Evolutionary conservation across 2,113 vertebrate species (phyloP), one percentile per base, ranked within the genome.

Genomic region (Thamnophis sirtalis): DNA sequence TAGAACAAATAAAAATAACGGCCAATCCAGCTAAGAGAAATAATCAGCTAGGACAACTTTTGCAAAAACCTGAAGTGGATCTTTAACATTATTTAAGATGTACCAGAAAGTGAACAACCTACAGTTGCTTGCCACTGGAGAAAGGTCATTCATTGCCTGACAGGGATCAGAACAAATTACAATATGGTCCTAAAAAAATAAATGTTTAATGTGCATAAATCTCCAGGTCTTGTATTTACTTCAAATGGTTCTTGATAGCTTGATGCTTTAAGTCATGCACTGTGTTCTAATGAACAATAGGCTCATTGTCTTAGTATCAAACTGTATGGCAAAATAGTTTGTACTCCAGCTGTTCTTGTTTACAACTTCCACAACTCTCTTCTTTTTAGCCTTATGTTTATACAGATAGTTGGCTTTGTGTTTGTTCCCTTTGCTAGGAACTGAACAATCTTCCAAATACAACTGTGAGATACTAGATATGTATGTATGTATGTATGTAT

Each of bases 241-340:
- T 94, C 94, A 94, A 96, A 91, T 90, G 93, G 24, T 92, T 49
- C 19, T 92, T 55, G 68, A 89, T 93, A 96, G 94, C 94, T 96
- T 93, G 94, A 84, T 93, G 93, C 92, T 96, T 92, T 91, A 96
- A 96, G 96, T 93, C 93, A 96, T 93, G 49, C 89, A 94, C 53
- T 88, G 90, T 94, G 95, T 92, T 93, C 95, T 93, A 96, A 95
- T 68, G 55, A 92, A 98, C 96, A 97, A 95, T 97, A 93, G 94
- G 92, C 93, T 94, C 95, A 95, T 97, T 98, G 96, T 97, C 73
- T 87, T 93, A 17, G 89, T 95, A 89, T 92, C 94, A 90, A 86
- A 96, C 92, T 89, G 55, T 92, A 56, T 90, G 93, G 92, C 91
- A 94, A 93, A 50, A 94, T 94, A 93, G 92, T 89, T 95, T 95